phyloP scores from a whole-genome alignment of 2,888 invertebrate species.

The Andrena fulva region DNA sequence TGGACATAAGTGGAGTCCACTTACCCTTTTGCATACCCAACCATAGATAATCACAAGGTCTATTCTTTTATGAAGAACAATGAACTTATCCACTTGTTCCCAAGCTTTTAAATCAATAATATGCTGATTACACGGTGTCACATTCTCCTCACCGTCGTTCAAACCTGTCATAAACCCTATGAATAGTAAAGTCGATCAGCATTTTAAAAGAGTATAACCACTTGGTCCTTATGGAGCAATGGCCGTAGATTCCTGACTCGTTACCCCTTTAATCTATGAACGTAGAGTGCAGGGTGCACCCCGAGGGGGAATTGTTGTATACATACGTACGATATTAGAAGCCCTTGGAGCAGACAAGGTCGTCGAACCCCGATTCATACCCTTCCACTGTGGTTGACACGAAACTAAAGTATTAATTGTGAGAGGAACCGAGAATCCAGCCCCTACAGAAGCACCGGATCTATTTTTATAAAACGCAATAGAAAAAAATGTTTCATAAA shows the following conservation, averaged over 20 bases:
- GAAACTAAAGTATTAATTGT: background rate
- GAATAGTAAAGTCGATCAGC: too few species aligned
- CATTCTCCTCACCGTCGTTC: too few species aligned
- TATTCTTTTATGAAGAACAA: too few species aligned
- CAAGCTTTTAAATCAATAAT: too few species aligned
- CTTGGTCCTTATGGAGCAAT: background rate
- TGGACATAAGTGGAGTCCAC: too few species aligned
- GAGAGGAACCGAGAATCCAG: background rate
- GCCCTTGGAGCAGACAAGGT: background rate
- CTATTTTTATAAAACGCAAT: background rate
- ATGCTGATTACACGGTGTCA: too few species aligned
- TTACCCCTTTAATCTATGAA: background rate
- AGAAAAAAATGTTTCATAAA: constrained; percentile 3
- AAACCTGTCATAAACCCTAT: too few species aligned
- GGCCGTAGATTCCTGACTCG: background rate
- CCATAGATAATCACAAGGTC: too few species aligned
- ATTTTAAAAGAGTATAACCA: background rate
- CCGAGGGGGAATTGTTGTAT: background rate
- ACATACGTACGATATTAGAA: background rate
- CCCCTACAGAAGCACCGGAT: background rate
- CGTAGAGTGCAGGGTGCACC: background rate
- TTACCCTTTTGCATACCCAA: too few species aligned
- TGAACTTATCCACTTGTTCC: too few species aligned
- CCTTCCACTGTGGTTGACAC: background rate
- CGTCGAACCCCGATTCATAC: background rate